Percentiles rank a stretch among this genome's conserved stretches.
phyloP scores from a whole-genome alignment of 2,113 vertebrate species.

The Oenanthe melanoleuca region DNA sequence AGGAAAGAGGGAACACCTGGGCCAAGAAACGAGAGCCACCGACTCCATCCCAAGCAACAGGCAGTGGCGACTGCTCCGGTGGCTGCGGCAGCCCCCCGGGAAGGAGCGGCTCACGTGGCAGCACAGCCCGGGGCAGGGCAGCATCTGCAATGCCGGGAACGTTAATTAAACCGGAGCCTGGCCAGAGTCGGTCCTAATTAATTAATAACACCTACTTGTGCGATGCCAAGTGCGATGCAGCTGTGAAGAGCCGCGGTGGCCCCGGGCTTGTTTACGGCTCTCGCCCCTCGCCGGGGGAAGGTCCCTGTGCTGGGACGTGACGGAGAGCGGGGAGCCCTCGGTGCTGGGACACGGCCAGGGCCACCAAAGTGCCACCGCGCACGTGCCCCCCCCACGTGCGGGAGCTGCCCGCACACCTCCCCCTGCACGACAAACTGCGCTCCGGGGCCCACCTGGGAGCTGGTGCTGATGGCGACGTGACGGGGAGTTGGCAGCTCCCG shows the following conservation, averaged over 20 bases:
- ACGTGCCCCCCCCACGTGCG: not conserved
- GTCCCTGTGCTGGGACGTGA: not conserved
- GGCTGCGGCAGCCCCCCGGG: not conserved
- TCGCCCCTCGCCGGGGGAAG: not conserved
- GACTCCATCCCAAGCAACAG: not conserved
- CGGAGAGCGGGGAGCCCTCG: not conserved
- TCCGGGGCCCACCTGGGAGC: conserved; percentile 39
- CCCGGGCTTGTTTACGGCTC: not conserved
- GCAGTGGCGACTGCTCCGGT: not conserved
- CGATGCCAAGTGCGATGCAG: not conserved
- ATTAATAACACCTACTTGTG: conserved; percentile 63
- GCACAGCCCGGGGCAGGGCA: conserved; percentile 33
- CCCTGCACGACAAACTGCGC: not conserved
- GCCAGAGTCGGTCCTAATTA: conserved; percentile 60
- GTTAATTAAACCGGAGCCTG: conserved; percentile 55
- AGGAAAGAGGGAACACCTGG: rapidly evolving
- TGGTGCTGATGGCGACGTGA: conserved; percentile 12
- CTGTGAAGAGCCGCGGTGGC: not conserved
- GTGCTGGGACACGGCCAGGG: rapidly evolving
- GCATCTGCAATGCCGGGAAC: conserved; percentile 40
- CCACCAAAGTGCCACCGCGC: not conserved
- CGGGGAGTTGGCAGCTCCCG: conserved; percentile 20
- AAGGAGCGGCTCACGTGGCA: not conserved
- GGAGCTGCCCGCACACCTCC: not conserved
- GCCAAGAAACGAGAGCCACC: not conserved